These are phyloP conservation scores for Atherinosoma microstoma DNA, from an alignment of 2,797 vertebrate genomes.

Conservation along the genomic window DNA sequence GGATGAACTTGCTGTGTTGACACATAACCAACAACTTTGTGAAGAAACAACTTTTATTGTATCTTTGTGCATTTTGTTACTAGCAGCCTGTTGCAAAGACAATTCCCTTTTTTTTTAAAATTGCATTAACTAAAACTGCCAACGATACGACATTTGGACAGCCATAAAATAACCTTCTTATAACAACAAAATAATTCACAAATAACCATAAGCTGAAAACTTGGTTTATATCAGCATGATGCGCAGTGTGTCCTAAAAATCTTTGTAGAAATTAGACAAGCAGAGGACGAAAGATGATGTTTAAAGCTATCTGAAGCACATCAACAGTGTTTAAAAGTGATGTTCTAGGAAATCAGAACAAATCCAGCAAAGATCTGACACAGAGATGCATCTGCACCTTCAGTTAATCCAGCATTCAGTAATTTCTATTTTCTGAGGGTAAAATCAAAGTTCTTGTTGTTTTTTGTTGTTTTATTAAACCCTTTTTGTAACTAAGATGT, in stretches of 20 bases:
- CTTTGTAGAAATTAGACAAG: too few species aligned
- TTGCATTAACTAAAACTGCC: not conserved
- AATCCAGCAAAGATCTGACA: not conserved
- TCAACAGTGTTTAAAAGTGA: not conserved
- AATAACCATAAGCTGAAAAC: not conserved
- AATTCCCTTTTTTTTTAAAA: too few species aligned
- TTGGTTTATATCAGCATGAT: too few species aligned
- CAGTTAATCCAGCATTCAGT: too few species aligned
- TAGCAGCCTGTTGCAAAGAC: too few species aligned
- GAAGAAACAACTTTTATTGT: not conserved
- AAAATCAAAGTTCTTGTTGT: too few species aligned
- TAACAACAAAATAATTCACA: not conserved
- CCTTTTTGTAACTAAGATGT: not conserved
- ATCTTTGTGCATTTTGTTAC: not conserved
- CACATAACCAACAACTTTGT: not conserved
- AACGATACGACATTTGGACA: not conserved
- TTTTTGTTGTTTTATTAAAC: too few species aligned
- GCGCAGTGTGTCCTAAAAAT: too few species aligned
- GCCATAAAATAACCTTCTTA: not conserved
- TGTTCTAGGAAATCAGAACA: too few species aligned
- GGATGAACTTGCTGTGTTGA: not conserved
- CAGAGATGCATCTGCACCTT: too few species aligned
- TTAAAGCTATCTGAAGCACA: not conserved
- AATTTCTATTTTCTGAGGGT: too few species aligned
- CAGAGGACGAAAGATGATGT: not conserved